Evolutionary conservation across 2,888 invertebrate species (phyloP), one percentile per base, ranked within the genome.

Genomic region (Gnatocerus cornutus): DNA sequence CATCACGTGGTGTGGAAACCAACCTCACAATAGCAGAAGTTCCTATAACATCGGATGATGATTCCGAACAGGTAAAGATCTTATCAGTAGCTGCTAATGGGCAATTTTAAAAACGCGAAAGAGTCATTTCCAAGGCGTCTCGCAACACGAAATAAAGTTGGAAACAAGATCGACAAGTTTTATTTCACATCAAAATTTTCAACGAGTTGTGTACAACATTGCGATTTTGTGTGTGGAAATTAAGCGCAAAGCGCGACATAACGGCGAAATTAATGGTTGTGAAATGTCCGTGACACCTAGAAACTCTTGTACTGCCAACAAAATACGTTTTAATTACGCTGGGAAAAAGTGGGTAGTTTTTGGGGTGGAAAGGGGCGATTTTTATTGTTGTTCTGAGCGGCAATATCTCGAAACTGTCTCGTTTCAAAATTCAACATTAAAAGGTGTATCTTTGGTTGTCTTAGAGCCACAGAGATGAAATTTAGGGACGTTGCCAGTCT

Each of bases 61-160:
- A 80, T 64, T 77, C 80, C 33, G 80, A 80, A 69, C 80, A 78
- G 77, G 81, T 82, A 77, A 78, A 33, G 68, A 65, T 68, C 56
- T 41, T 64, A 64, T 68, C 71, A 29, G n/a, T 4, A 50, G 41
- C 12, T 29, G 30, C 55, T 71, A 68, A 69, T 59, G 37, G 48
- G 33, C 61, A 30, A 66, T 74, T 73, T 73, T 59, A 69, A 75
- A 75, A 77, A 76, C 75, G 77, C 76, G 74, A 77, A 75, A 46
- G 71, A 61, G 72, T 75, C 71, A 73, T 76, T 76, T 74, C 65
- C 68, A 29, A 29, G 59, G 59, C 61, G 69, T 21, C 37, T 64
- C 45, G 71, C 43, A 64, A 56, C 59, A 55, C 16, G 56, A 46
- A 33, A n/a, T n/a, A n/a, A 37, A 50, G 29, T 14, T 46, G 14